A percentile compares a stretch with the other conserved stretches of the same genome.
Conservation (phyloP, 2,888 invertebrate genomes). For the Mongoloraphidia duomilia region DNA sequence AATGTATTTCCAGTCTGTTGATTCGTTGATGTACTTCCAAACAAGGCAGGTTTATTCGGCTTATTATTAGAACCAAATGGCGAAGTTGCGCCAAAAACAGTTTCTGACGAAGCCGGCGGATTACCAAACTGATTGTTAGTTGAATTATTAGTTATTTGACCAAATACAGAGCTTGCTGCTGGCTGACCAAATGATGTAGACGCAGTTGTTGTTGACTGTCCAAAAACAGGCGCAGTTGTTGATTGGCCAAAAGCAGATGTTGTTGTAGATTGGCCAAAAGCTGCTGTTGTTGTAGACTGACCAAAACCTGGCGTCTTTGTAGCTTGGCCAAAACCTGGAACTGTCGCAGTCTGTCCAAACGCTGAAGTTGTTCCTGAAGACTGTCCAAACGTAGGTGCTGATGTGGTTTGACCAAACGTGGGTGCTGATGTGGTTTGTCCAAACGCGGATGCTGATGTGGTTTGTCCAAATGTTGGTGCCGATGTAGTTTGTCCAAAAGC, state of each 20-base stretch:
- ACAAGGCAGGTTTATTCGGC: not conserved
- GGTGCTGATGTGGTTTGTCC: constrained; percentile 6
- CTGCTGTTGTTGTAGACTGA: not conserved
- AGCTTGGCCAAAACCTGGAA: constrained; percentile 7
- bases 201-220: not conserved
- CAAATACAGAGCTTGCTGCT: too few species aligned
- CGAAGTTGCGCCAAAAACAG: not conserved
- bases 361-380: not conserved
- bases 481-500: constrained; percentile 12
- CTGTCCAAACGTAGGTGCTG: constrained; percentile 3
- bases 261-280: constrained; percentile 4
- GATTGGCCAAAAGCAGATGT: constrained; percentile 9
- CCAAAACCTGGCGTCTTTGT: not conserved
- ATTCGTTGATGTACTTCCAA: not conserved
- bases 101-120: not conserved
- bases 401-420: constrained; percentile 4
- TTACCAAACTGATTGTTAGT: not conserved
- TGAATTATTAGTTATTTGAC: too few species aligned
- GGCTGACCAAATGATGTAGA: too few species aligned
- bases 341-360: not conserved
- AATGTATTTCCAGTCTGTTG: not conserved
- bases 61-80: not conserved
- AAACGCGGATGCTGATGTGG: constrained; percentile 4
- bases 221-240: constrained; percentile 9
- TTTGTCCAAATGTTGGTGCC: constrained; percentile 5